A percentile compares a stretch with the other conserved stretches of the same genome.
Conservation (phyloP, 2,797 vertebrate genomes). For the Sebastes miniatus region DNA sequence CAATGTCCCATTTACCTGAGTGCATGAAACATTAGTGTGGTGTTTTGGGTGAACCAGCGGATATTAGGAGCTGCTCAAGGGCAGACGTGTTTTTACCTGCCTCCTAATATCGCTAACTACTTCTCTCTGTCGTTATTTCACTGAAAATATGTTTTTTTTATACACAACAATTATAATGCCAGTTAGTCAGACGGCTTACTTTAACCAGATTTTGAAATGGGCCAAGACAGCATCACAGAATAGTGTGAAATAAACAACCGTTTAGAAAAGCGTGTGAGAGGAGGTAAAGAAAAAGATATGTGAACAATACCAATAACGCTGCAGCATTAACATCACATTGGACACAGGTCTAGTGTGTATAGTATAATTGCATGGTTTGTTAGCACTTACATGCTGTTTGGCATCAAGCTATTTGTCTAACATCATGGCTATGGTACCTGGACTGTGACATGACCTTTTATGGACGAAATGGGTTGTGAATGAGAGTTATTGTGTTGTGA, state of each 20-base stretch:
- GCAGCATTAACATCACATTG: background rate
- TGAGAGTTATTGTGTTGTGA: background rate
- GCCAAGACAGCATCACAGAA: background rate
- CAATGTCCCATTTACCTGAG: slow-evolving; percentile 10
- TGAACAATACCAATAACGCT: background rate
- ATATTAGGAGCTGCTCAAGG: background rate
- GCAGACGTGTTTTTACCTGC: background rate
- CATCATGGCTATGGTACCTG: background rate
- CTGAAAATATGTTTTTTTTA: too few relatives aligned
- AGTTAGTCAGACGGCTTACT: background rate
- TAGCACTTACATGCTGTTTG: background rate
- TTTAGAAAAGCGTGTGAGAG: background rate
- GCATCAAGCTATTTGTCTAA: background rate
- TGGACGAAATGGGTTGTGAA: background rate
- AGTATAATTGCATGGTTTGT: background rate
- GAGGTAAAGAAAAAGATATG: background rate
- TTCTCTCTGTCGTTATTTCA: background rate
- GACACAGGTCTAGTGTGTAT: background rate
- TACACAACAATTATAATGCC: too few relatives aligned
- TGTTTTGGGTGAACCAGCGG: background rate
- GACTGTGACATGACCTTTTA: background rate
- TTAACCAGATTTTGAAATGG: background rate
- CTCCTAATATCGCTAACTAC: background rate
- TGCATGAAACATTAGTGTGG: background rate
- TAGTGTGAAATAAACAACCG: background rate